phyloP scores from a whole-genome alignment of 2,888 invertebrate species.

The Myopa tessellatipennis region DNA sequence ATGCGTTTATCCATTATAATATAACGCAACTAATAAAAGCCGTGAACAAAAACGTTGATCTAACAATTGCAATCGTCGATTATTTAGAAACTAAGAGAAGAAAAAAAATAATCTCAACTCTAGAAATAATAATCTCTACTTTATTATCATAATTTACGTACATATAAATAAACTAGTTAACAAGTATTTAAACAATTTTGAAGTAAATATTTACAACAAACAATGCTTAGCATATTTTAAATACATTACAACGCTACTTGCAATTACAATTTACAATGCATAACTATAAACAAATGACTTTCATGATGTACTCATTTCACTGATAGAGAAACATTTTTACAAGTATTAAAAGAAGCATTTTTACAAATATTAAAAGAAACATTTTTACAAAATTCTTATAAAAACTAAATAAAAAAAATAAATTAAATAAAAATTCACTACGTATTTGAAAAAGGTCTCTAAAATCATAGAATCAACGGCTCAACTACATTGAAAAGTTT shows the following conservation, averaged over 20 bases:
- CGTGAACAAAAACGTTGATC: too few relatives aligned
- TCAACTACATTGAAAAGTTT: constrained; percentile 20
- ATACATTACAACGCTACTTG: not conserved
- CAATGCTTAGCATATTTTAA: not conserved
- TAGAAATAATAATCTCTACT: too few relatives aligned
- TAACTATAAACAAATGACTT: constrained; percentile 56
- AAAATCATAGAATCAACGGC: constrained; percentile 38
- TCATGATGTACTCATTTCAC: constrained; percentile 60
- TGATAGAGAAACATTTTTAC: constrained; percentile 41
- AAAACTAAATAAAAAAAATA: constrained; percentile 44
- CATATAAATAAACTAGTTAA: constrained; percentile 6
- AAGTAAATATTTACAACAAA: constrained; percentile 27
- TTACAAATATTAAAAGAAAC: constrained; percentile 39
- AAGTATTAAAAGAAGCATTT: constrained; percentile 3
- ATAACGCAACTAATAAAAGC: too few relatives aligned
- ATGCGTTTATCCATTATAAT: too few relatives aligned
- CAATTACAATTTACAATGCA: constrained; percentile 14
- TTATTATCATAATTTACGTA: too few relatives aligned
- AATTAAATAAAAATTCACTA: constrained; percentile 45
- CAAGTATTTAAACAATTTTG: not conserved
- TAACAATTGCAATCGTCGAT: too few relatives aligned
- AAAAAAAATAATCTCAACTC: too few relatives aligned
- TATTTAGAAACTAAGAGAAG: too few relatives aligned
- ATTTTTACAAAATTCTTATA: constrained; percentile 42
- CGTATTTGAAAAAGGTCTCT: constrained; percentile 37